These are phyloP conservation scores for Timema cristinae DNA, from an alignment of 2,888 invertebrate genomes.

Conservation along the genomic window DNA sequence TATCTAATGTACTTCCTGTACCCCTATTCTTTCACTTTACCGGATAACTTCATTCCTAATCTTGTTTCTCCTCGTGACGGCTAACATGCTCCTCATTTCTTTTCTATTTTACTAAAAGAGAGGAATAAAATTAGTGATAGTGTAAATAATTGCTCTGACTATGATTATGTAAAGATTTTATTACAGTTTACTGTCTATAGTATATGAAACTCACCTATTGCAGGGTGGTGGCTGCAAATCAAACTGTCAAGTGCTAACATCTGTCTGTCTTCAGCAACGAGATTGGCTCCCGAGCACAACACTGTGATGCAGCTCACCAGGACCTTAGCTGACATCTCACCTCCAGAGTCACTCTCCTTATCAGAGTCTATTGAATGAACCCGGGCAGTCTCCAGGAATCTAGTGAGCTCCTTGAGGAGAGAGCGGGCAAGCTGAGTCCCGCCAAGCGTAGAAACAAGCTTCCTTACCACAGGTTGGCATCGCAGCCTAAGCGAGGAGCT, in stretches of 20 bases:
- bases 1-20: too few species aligned
- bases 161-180: too few species aligned
- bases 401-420: constrained; percentile 62
- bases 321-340: constrained; percentile 39
- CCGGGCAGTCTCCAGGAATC: constrained; percentile 49
- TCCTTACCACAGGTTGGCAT: constrained; percentile 57
- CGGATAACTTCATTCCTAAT: too few species aligned
- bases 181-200: too few species aligned
- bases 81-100: too few species aligned
- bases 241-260: constrained; percentile 62
- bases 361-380: constrained; percentile 39
- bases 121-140: too few species aligned
- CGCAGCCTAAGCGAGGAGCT: constrained; percentile 57
- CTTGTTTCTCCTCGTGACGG: too few species aligned
- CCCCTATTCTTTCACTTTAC: too few species aligned
- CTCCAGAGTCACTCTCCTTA: constrained; percentile 37
- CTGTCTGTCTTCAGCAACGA: constrained; percentile 53
- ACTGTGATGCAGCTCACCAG: constrained; percentile 45
- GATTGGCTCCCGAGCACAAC: constrained; percentile 44
- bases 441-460: constrained; percentile 56
- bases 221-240: constrained; percentile 71
- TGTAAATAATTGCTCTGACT: too few species aligned
- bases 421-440: constrained; percentile 59
- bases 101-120: too few species aligned
- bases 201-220: constrained; percentile 47